Conservation (phyloP, 64 coral and sea anemone genomes). For the Montipora capricornis region DNA sequence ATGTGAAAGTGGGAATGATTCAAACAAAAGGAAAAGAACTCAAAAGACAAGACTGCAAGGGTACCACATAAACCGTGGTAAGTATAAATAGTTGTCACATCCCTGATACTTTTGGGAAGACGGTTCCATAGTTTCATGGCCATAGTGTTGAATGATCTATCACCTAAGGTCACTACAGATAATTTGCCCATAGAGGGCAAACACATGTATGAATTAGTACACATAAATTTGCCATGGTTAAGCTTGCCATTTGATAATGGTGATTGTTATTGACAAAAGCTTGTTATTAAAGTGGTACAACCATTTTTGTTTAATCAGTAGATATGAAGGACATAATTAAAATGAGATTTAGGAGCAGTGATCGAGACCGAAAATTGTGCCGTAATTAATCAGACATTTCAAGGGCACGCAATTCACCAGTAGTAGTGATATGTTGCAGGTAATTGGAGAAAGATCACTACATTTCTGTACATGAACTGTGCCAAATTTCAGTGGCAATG, state of each 20-base stretch:
- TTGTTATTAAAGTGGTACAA: not conserved
- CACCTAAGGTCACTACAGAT: not conserved
- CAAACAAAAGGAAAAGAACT: slow-evolving; percentile 2
- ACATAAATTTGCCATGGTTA: not conserved
- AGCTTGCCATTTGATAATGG: not conserved
- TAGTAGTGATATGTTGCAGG: no score
- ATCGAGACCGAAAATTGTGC: not conserved
- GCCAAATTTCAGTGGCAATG: no score
- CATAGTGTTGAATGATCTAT: not conserved
- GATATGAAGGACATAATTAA: not conserved
- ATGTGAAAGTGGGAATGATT: not conserved
- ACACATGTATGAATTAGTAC: not conserved
- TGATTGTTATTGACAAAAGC: not conserved
- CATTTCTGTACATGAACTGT: no score
- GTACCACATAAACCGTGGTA: not conserved
- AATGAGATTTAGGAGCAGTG: not conserved
- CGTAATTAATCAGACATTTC: no score
- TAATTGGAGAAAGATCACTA: no score
- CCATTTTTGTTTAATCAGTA: not conserved
- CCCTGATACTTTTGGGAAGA: not conserved
- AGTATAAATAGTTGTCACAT: not conserved
- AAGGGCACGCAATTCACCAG: no score
- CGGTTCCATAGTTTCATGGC: not conserved
- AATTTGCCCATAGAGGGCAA: not conserved
- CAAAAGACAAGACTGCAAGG: slow-evolving; percentile 8